Evolutionary conservation across 2,888 invertebrate genomes (phyloP).

Genomic region (Xestia c-nigrum): DNA sequence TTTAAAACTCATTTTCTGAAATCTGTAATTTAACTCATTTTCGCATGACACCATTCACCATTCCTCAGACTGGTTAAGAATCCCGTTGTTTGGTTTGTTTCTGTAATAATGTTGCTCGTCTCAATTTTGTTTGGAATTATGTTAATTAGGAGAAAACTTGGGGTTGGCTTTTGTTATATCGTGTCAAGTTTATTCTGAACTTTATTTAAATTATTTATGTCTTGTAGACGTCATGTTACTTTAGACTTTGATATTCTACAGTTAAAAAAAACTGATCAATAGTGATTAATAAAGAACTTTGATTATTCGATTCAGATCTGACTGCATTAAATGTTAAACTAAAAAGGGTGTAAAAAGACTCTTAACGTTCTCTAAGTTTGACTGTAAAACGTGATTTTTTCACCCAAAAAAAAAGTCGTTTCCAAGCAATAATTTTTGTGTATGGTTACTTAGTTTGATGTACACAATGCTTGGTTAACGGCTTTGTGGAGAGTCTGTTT

Average conservation of each 20-base stretch:
- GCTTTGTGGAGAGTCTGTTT: too few species aligned
- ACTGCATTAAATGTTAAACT: too few species aligned
- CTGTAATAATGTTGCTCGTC: not conserved
- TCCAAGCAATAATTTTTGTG: too few species aligned
- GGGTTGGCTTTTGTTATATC: not conserved
- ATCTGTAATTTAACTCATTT: not conserved
- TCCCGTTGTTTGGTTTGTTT: slow-evolving; percentile 4
- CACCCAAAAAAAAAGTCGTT: too few species aligned
- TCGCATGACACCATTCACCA: not conserved
- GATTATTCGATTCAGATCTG: too few species aligned
- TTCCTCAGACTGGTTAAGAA: not conserved
- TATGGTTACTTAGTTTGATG: too few species aligned
- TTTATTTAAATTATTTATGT: not conserved
- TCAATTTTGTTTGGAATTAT: slow-evolving; percentile 8
- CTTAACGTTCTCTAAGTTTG: too few species aligned
- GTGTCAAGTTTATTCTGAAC: not conserved
- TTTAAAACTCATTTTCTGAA: not conserved
- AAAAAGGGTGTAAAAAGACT: too few species aligned
- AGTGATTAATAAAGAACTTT: not conserved
- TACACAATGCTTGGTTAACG: too few species aligned
- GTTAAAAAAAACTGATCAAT: not conserved
- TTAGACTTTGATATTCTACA: not conserved
- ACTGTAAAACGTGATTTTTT: too few species aligned
- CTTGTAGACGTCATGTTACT: not conserved
- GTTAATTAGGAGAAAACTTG: not conserved